Evolutionary conservation across 2,888 invertebrate species (phyloP).

Genomic region (Lasioglossum villosulum): DNA sequence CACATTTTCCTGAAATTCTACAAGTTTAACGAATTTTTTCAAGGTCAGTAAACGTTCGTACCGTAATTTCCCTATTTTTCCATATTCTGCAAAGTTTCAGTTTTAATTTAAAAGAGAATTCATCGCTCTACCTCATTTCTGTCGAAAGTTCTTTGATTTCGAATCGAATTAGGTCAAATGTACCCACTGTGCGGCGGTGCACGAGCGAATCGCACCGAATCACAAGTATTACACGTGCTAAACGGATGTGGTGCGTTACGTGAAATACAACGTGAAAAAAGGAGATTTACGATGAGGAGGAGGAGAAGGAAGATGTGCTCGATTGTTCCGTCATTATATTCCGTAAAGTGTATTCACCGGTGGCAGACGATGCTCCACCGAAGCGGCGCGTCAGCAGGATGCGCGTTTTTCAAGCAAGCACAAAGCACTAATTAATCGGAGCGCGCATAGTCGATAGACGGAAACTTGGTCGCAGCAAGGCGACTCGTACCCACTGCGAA

Average conservation of each 20-base stretch:
- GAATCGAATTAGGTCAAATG: no score
- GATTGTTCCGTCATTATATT: not conserved
- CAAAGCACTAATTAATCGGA: conserved; percentile 19
- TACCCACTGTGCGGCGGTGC: no score
- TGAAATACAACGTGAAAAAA: not conserved
- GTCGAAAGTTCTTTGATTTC: no score
- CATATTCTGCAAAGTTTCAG: no score
- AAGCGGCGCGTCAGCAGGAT: not conserved
- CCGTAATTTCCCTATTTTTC: no score
- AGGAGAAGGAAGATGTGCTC: not conserved
- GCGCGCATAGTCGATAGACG: not conserved
- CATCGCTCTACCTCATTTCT: no score
- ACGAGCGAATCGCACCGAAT: not conserved
- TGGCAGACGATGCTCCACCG: not conserved
- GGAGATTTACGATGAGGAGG: not conserved
- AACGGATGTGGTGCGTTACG: conserved; percentile 1
- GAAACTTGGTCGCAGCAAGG: conserved; percentile 9
- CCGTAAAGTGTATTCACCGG: not conserved
- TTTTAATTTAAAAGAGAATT: no score
- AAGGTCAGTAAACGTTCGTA: no score
- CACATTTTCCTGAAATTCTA: no score
- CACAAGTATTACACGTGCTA: not conserved
- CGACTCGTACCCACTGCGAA: not conserved
- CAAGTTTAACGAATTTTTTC: no score
- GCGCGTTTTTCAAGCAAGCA: conserved; percentile 11